These are phyloP conservation scores for Alligator sinensis DNA, from an alignment of 2,113 vertebrate species.

Conservation along the genomic window DNA sequence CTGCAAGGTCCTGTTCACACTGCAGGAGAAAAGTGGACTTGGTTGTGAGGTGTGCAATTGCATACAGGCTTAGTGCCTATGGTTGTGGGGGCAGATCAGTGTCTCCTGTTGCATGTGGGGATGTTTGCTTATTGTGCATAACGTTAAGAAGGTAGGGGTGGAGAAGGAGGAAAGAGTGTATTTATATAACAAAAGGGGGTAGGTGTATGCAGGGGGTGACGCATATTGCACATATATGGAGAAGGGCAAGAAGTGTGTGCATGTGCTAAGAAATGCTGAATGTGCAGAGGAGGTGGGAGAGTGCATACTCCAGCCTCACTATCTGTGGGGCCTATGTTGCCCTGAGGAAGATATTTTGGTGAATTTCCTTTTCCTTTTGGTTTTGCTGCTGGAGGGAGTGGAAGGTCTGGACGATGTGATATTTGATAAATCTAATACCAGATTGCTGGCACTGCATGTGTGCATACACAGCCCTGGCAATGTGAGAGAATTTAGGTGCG, in stretches of 20 bases:
- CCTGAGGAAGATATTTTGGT: no score
- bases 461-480: no score
- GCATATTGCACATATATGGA: not conserved
- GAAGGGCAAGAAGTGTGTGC: not conserved
- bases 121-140: not conserved
- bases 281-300: not conserved
- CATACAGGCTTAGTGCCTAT: not conserved
- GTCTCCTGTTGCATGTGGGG: not conserved
- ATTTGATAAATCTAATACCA: no score
- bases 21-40: not conserved
- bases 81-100: no score
- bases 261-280: not conserved
- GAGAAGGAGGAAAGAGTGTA: not conserved
- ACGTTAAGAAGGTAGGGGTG: rapidly evolving
- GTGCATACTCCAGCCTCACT: not conserved
- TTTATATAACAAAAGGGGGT: not conserved
- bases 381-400: not conserved
- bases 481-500: no score
- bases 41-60: not conserved
- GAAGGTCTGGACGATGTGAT: not conserved
- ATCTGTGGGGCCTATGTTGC: not conserved
- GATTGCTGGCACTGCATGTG: no score
- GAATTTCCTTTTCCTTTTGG: not conserved
- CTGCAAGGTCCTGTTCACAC: not conserved
- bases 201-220: rapidly evolving